phyloP scores from a whole-genome alignment of 1,140 invertebrate species.

The Holcopasites calliopsidis region DNA sequence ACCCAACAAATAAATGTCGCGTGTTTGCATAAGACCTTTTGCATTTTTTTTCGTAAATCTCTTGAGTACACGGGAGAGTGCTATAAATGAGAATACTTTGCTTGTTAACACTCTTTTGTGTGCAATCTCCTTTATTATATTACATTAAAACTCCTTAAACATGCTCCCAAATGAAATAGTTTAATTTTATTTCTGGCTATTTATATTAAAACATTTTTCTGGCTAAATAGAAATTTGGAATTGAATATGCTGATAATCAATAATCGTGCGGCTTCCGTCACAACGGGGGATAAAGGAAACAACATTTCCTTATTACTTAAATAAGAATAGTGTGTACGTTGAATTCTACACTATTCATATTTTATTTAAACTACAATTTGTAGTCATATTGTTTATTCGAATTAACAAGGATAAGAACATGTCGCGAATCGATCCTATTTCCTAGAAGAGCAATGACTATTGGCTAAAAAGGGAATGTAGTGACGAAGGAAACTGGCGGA shows the following conservation, averaged over 20 bases:
- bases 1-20: constrained; percentile 63
- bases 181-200: too few relatives aligned
- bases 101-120: background rate
- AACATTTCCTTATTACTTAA: too few relatives aligned
- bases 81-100: constrained; percentile 5
- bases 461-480: constrained; percentile 41
- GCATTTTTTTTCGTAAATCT: constrained; percentile 38
- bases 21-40: constrained; percentile 68
- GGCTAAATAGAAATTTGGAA: too few relatives aligned
- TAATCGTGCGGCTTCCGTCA: too few relatives aligned
- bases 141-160: background rate
- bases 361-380: too few relatives aligned
- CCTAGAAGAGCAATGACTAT: constrained; percentile 47
- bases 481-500: constrained; percentile 57
- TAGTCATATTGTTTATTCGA: too few relatives aligned
- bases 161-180: too few relatives aligned
- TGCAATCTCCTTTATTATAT: background rate
- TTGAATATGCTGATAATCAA: too few relatives aligned
- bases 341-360: too few relatives aligned
- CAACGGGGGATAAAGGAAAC: too few relatives aligned
- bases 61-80: background rate
- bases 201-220: too few relatives aligned
- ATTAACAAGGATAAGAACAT: background rate
- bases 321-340: too few relatives aligned
- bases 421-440: constrained; percentile 25